Evolutionary conservation across 2,113 vertebrate species (phyloP), one percentile per base, ranked within the genome.

Genomic region (Tauraco erythrolophus): DNA sequence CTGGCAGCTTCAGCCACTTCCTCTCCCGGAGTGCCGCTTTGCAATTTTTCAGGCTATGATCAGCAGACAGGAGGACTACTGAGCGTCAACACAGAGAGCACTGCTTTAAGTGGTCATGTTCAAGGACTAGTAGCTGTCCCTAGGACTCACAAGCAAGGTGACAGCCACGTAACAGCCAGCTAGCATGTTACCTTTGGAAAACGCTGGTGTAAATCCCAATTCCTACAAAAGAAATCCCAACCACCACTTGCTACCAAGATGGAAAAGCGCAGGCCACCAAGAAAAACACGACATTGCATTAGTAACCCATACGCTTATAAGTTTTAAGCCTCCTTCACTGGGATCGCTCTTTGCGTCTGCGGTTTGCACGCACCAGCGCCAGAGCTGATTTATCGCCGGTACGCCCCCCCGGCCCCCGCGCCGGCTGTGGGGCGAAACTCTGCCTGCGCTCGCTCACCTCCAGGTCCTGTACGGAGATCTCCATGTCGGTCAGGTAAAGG

Each of bases 401-500:
- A 9, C 60, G 7, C 3, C 33, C 16, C 16, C 28, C 5, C 51
- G 10, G 35, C 8, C 15, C 2, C 35, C 46, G 28, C 60, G 8
- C 12, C 14, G 13, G 51, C 51, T 13, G 22, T 7, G 18, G 30
- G n/a, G n/a, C n/a, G n/a, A n/a, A n/a, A n/a, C n/a, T n/a, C 33
- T 22, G 4, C 27, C 80, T 3, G 54, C n/a, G 31, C 25, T 62
- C 22, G 19, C 98, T 98, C 97, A 99, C 99, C 99, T 99, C 84
- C 96, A 99, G 97, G 93, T 99, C 99, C 96, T 97, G 97, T 61
- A 99, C 99, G 0, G 98, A 99, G 74, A 99, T 97, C 97, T 99
- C 99, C 97, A 99, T 87, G 16, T 96, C 97, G 51, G 99, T 99
- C 79, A 99, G 98, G 98, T 99, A 99, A 88, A 99, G 83, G 97